Conservation (phyloP, 2,888 invertebrate species). For the Subacronicta megacephala region DNA sequence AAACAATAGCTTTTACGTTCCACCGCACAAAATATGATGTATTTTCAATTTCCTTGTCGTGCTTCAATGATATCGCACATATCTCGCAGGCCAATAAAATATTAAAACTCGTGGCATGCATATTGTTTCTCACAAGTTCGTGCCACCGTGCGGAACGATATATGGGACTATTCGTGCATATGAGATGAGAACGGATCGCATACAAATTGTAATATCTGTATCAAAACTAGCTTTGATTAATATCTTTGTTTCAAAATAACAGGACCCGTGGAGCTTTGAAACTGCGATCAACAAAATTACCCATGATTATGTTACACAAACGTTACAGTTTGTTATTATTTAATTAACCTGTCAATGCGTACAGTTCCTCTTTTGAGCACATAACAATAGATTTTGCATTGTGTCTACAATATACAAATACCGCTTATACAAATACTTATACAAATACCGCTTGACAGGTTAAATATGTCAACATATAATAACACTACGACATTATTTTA, state of each 20-base stretch:
- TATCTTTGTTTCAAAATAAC: conserved; percentile 28
- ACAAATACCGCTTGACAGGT: no score
- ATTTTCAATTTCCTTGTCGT: conserved; percentile 65
- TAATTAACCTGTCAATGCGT: no score
- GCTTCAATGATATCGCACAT: conserved; percentile 65
- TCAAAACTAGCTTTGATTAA: conserved; percentile 44
- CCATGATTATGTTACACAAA: no score
- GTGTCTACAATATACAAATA: no score
- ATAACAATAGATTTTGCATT: no score
- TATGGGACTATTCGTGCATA: conserved; percentile 51
- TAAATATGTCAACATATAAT: no score
- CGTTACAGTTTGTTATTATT: conserved; percentile 21
- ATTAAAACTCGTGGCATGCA: conserved; percentile 68
- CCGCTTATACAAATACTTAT: no score
- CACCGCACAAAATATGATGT: conserved; percentile 54
- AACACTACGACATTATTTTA: neutral
- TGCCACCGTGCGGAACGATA: conserved; percentile 52
- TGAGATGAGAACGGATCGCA: conserved; percentile 35
- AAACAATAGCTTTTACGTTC: conserved; percentile 56
- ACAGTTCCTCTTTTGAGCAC: no score
- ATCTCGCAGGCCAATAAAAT: conserved; percentile 67
- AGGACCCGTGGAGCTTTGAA: conserved; percentile 8
- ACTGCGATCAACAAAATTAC: conserved; percentile 7
- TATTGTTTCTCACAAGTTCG: conserved; percentile 58
- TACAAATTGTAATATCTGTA: conserved; percentile 43